phyloP scores from a whole-genome alignment of 2,113 vertebrate species.

The Psephotus haematonotus region DNA sequence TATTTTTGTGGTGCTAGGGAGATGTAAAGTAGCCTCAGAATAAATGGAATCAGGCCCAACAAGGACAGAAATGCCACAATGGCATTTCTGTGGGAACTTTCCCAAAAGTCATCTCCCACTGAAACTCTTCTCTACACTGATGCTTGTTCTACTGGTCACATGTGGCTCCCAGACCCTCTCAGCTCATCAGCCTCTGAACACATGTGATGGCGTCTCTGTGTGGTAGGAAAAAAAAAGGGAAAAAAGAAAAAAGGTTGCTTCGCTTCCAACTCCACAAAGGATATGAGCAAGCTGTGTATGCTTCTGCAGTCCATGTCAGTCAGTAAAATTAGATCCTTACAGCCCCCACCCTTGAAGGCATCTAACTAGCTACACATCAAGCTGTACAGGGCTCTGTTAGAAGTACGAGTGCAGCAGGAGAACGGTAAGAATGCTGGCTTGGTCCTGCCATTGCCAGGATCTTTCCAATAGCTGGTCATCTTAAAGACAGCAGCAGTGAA shows the following conservation, averaged over 20 bases:
- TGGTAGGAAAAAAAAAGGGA: background rate
- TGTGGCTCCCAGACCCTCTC: constrained; percentile 69
- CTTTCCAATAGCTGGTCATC: background rate
- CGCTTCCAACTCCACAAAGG: constrained; percentile 42
- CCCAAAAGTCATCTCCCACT: constrained; percentile 38
- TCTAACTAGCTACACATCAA: constrained; percentile 39
- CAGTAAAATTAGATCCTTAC: constrained; percentile 73
- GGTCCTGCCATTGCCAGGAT: background rate
- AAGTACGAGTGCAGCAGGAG: background rate
- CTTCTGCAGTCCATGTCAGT: constrained; percentile 58
- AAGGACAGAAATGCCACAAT: background rate
- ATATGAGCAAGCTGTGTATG: constrained; percentile 59
- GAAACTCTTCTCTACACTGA: constrained; percentile 6
- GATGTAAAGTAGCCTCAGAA: background rate
- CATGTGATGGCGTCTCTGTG: constrained; percentile 57
- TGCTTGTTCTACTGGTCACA: constrained; percentile 20
- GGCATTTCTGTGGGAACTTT: constrained; percentile 26
- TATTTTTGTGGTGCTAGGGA: background rate
- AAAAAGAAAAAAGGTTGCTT: constrained; percentile 40
- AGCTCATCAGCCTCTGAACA: constrained; percentile 55
- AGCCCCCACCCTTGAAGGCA: constrained; percentile 27
- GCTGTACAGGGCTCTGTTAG: background rate
- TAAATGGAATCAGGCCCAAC: background rate
- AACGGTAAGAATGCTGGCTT: background rate
- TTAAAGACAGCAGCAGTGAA: background rate